Conservation (phyloP, 2,113 vertebrate species). For the Hepsetus odoe region DNA sequence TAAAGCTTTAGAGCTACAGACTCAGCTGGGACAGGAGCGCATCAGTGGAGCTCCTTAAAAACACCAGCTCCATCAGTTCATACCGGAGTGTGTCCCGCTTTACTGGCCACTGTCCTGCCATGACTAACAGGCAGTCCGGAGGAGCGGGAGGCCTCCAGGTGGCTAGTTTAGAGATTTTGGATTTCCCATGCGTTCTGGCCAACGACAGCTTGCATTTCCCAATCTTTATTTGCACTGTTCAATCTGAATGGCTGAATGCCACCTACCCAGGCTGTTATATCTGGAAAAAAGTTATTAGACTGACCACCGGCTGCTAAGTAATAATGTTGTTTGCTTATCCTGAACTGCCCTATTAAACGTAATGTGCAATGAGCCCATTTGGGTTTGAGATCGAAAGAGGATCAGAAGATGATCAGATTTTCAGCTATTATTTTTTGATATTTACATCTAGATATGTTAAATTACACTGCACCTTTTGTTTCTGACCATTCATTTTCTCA, state of each 20-base stretch:
- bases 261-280: too few relatives aligned
- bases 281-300: too few relatives aligned
- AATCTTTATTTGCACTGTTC: not conserved
- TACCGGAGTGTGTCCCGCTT: conserved; percentile 16
- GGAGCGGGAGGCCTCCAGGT: not conserved
- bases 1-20: conserved; percentile 23
- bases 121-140: conserved; percentile 2
- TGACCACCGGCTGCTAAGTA: too few relatives aligned
- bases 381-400: too few relatives aligned
- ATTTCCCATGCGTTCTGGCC: not conserved
- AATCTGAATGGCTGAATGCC: not conserved
- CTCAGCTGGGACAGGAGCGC: conserved; percentile 11
- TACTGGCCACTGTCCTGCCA: conserved; percentile 4
- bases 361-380: too few relatives aligned
- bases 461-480: too few relatives aligned
- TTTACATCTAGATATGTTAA: too few relatives aligned
- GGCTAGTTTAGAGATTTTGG: not conserved
- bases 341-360: too few relatives aligned
- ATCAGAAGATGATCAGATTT: too few relatives aligned
- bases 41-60: conserved; percentile 32
- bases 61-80: conserved; percentile 28
- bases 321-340: too few relatives aligned
- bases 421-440: too few relatives aligned
- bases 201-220: not conserved
- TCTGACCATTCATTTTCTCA: too few relatives aligned